Percentiles rank a stretch among this genome's conserved stretches.
Conservation (phyloP, 2,797 vertebrate species). For the Danionella dracula region DNA sequence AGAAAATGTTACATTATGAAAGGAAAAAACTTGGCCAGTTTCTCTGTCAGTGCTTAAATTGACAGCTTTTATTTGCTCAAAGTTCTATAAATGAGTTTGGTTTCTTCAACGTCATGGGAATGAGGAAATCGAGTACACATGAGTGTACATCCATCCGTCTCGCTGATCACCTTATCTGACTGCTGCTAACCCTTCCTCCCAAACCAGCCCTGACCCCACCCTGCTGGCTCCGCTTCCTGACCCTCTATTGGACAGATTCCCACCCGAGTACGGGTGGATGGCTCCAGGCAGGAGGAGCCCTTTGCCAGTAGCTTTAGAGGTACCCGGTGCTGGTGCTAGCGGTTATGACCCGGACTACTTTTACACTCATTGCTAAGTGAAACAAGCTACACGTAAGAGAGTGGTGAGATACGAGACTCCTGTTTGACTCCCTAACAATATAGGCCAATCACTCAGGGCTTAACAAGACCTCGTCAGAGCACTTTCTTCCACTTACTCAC, state of each 20-base stretch:
- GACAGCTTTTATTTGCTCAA: too few relatives aligned
- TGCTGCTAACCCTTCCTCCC: constrained; percentile 33
- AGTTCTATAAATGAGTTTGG: too few relatives aligned
- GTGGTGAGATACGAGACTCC: constrained; percentile 59
- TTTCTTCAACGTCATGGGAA: too few relatives aligned
- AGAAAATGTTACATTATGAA: too few relatives aligned
- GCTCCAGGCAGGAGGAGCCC: constrained; percentile 57
- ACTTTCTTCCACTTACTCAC: constrained; percentile 23
- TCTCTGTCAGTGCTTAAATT: too few relatives aligned
- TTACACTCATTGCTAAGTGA: constrained; percentile 51
- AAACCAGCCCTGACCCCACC: constrained; percentile 44
- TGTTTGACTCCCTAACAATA: constrained; percentile 49
- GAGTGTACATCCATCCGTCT: neutral
- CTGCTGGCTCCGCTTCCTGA: constrained; percentile 54
- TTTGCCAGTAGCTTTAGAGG: constrained; percentile 59
- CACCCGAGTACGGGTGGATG: constrained; percentile 56
- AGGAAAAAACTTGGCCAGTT: too few relatives aligned
- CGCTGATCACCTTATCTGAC: constrained; percentile 40
- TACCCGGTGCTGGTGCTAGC: constrained; percentile 58
- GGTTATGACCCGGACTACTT: constrained; percentile 61
- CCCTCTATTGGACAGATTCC: constrained; percentile 62
- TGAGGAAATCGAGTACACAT: neutral
- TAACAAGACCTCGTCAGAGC: neutral
- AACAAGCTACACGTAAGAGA: constrained; percentile 53
- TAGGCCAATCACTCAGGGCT: constrained; percentile 41